Percentiles rank a stretch among this genome's conserved stretches.
phyloP scores from a whole-genome alignment of 2,888 invertebrate genomes.

The Cheilosia vernalis region DNA sequence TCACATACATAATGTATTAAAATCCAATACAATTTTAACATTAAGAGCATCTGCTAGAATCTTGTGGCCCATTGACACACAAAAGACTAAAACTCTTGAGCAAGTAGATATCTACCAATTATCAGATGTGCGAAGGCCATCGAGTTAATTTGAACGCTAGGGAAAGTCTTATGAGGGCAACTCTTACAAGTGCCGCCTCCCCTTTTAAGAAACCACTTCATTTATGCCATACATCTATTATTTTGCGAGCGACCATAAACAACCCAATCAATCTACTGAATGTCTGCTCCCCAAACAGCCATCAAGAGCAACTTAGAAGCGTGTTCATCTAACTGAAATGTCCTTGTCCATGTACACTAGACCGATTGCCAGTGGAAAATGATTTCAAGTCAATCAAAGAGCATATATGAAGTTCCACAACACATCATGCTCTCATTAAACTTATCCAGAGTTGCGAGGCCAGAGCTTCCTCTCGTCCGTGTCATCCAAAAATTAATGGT shows the following conservation, averaged over 20 bases:
- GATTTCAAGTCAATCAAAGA: constrained; percentile 27
- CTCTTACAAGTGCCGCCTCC: background rate
- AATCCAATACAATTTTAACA: too few relatives aligned
- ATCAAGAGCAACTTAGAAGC: constrained; percentile 11
- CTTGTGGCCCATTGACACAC: too few relatives aligned
- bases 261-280: constrained; percentile 40
- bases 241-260: constrained; percentile 7
- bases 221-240: background rate
- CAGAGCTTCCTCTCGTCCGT: background rate
- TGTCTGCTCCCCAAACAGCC: background rate
- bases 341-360: background rate
- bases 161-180: background rate
- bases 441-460: background rate
- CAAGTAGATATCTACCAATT: too few relatives aligned
- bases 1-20: too few relatives aligned
- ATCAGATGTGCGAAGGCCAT: too few relatives aligned
- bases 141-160: too few relatives aligned
- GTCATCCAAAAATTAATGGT: constrained; percentile 41
- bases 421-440: constrained; percentile 38
- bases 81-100: too few relatives aligned
- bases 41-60: too few relatives aligned
- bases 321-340: constrained; percentile 36
- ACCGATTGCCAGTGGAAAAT: constrained; percentile 18
- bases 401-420: background rate
- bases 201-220: background rate